Evolutionary conservation across 2,797 vertebrate species (phyloP).

Genomic region (Chaetodon trifasciatus): DNA sequence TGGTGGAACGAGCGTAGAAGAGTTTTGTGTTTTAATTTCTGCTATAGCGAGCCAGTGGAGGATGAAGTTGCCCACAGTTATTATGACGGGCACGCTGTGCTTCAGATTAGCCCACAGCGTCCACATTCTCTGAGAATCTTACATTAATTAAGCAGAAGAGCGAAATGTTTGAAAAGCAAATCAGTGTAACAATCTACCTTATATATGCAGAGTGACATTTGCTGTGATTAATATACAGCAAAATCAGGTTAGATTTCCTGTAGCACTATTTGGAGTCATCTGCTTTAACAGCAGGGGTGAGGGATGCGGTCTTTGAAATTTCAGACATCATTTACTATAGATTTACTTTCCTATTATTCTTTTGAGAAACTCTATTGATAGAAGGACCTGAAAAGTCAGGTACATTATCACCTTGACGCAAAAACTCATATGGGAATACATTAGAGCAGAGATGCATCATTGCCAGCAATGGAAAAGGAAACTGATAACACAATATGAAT

Average conservation of each 20-base stretch:
- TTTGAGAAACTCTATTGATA: neutral
- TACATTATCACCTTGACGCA: neutral
- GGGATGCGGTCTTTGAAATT: neutral
- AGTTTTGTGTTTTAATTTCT: slow-evolving; percentile 15
- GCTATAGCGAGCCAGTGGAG: neutral
- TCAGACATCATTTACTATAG: neutral
- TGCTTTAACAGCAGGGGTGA: neutral
- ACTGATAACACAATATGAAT: neutral
- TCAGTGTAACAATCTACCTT: neutral
- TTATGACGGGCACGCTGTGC: neutral
- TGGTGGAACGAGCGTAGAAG: slow-evolving; percentile 1
- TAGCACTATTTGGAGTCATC: neutral
- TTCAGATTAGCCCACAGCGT: neutral
- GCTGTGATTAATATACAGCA: neutral
- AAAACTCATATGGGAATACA: neutral
- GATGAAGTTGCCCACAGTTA: neutral
- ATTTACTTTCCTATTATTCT: neutral
- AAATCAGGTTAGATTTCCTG: neutral
- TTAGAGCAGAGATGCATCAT: neutral
- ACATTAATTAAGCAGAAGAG: neutral
- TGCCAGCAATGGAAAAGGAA: neutral
- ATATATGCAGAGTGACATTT: neutral
- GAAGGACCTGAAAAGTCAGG: neutral
- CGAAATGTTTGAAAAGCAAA: neutral
- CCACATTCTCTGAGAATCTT: neutral